Conservation (phyloP, 2,797 vertebrate species). For the Lacerta bilineata region DNA sequence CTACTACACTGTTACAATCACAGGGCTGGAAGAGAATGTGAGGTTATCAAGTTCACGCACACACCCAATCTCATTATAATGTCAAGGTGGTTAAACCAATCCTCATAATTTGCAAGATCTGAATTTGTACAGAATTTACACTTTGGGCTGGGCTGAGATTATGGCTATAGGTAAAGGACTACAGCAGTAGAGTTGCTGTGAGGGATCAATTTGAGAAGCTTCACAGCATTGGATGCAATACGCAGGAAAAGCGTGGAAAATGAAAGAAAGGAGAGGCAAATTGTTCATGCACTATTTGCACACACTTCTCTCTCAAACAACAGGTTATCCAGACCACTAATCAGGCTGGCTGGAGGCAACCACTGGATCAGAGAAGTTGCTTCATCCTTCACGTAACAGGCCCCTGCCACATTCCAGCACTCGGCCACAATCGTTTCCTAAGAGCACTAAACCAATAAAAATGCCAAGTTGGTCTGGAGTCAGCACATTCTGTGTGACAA, state of each 20-base stretch:
- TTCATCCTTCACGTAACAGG: background rate
- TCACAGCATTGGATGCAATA: background rate
- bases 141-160: background rate
- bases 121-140: background rate
- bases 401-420: background rate
- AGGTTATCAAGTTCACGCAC: too few species aligned
- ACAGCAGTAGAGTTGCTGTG: background rate
- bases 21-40: too few species aligned
- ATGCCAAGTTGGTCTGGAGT: background rate
- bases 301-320: background rate
- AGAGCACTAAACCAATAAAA: background rate
- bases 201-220: background rate
- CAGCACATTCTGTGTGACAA: conserved; percentile 18
- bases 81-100: background rate
- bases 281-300: background rate
- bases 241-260: background rate
- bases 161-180: background rate
- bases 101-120: background rate
- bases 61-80: background rate
- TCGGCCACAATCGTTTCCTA: background rate
- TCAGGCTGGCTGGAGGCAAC: background rate
- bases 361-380: conserved; percentile 6
- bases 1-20: too few species aligned
- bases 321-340: background rate
- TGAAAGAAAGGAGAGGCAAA: background rate